Evolutionary conservation across 2,113 vertebrate genomes (phyloP).

Genomic region (Elanus axillaris): DNA sequence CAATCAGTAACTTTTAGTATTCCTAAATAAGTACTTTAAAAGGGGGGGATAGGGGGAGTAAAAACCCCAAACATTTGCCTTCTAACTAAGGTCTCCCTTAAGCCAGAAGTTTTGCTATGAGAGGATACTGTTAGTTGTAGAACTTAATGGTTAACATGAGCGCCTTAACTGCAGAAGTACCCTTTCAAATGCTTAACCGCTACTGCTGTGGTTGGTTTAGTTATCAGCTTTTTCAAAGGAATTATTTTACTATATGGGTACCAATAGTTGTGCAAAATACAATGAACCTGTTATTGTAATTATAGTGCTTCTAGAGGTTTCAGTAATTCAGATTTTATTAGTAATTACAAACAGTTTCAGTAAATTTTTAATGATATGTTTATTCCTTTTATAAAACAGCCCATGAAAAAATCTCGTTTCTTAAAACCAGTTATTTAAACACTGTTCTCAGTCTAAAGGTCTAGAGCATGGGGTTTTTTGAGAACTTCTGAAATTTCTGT

Average conservation of each 20-base stretch:
- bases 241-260: not conserved
- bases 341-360: slow-evolving; percentile 15
- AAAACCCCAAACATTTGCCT: not conserved
- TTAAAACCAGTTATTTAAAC: not conserved
- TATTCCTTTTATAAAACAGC: not conserved
- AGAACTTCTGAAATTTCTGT: not conserved
- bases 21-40: not conserved
- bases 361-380: slow-evolving; percentile 14
- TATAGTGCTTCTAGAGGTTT: not conserved
- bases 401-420: not conserved
- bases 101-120: not conserved
- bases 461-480: not conserved
- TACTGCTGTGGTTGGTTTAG: not conserved
- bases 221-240: not conserved
- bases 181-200: not conserved
- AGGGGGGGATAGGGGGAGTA: not conserved
- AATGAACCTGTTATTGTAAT: not conserved
- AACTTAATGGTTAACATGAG: not conserved
- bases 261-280: not conserved
- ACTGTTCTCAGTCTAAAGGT: not conserved
- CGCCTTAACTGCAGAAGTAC: not conserved
- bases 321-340: not conserved
- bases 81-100: not conserved
- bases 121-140: not conserved
- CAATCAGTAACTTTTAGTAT: not conserved